Evolutionary conservation across 2,797 vertebrate species (phyloP).

Genomic region (Tachyglossus aculeatus): DNA sequence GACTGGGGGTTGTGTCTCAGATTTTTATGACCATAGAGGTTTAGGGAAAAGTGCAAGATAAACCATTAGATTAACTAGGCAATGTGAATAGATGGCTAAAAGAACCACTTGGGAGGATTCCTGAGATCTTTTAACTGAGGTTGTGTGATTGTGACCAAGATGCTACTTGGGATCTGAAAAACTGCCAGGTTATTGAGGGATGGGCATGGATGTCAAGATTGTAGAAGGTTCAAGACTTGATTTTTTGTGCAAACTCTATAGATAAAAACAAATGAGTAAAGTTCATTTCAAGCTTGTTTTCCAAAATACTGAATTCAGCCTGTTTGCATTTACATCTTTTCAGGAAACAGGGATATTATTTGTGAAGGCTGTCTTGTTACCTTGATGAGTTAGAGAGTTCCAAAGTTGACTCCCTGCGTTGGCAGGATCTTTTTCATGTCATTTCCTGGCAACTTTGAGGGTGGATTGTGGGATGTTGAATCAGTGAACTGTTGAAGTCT

Average conservation of each 20-base stretch:
- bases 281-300: slow-evolving; percentile 22
- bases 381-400: too few relatives aligned
- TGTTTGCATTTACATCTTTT: slow-evolving; percentile 3
- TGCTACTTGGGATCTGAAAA: slow-evolving; percentile 1
- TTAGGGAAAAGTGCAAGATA: too few relatives aligned
- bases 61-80: too few relatives aligned
- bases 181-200: slow-evolving; percentile 7
- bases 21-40: too few relatives aligned
- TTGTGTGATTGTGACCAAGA: not conserved
- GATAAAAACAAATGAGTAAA: slow-evolving; percentile 39
- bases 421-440: too few relatives aligned
- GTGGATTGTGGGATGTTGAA: too few relatives aligned
- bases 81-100: too few relatives aligned
- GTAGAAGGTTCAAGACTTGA: slow-evolving; percentile 29
- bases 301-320: slow-evolving; percentile 27
- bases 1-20: too few relatives aligned
- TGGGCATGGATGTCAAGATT: not conserved
- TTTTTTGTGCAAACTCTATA: slow-evolving; percentile 35
- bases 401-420: too few relatives aligned
- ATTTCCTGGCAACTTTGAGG: not conserved
- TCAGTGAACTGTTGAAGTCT: too few relatives aligned
- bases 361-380: too few relatives aligned
- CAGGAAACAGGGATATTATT: not conserved
- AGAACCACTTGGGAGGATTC: too few relatives aligned
- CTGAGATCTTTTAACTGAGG: not conserved